Conservation (phyloP, 53 echinoderm and acorn worm genomes). For the Patiria pectinifera region DNA sequence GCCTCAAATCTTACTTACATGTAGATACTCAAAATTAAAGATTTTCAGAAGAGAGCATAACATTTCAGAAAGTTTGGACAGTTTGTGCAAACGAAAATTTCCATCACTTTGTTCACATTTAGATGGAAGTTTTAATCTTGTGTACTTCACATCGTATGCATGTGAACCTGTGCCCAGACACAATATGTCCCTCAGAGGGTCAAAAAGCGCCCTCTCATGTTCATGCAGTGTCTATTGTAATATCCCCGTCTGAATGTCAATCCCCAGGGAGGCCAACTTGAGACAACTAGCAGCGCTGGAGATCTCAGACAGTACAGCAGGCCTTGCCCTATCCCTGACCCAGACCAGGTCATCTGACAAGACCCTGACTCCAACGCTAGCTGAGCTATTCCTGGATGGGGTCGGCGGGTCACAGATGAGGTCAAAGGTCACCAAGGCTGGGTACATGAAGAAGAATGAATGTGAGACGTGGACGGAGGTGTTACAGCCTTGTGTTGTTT, state of each 20-base stretch:
- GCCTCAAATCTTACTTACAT: too few species aligned
- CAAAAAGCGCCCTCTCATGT: too few species aligned
- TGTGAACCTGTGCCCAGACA: too few species aligned
- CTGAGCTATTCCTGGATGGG: conserved; percentile 87
- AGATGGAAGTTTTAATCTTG: too few species aligned
- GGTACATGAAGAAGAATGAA: conserved; percentile 32
- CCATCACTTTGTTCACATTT: too few species aligned
- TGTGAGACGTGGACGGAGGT: conserved; percentile 72
- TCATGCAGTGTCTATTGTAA: neutral
- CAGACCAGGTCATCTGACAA: neutral
- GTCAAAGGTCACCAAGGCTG: conserved; percentile 68
- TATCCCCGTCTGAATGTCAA: neutral
- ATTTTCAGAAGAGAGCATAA: too few species aligned
- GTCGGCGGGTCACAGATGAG: conserved; percentile 85
- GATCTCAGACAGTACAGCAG: conserved; percentile 67
- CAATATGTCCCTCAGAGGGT: too few species aligned
- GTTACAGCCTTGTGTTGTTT: conserved; percentile 70
- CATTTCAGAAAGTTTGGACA: too few species aligned
- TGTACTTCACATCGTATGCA: too few species aligned
- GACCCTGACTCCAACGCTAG: conserved; percentile 62
- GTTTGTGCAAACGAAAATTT: too few species aligned
- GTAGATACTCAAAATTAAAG: too few species aligned
- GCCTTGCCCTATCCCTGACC: neutral
- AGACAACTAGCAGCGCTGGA: conserved; percentile 91
- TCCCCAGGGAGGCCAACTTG: conserved; percentile 79